A percentile compares a stretch with the other conserved stretches of the same genome.
These are phyloP conservation scores for Trypoxylon attenuatum DNA, from an alignment of 2,888 invertebrate genomes.

Conservation along the genomic window DNA sequence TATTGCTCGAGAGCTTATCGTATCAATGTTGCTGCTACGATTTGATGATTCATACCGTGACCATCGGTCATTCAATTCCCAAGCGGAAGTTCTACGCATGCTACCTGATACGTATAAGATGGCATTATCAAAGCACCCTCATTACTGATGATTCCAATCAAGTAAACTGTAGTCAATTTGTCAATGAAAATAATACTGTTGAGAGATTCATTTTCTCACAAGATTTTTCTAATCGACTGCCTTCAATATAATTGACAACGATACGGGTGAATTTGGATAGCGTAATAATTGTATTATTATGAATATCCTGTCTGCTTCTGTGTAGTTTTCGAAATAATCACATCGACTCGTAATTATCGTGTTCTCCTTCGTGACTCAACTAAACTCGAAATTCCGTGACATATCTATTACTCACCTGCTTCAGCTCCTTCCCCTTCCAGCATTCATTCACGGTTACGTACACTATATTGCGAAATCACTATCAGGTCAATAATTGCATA, in stretches of 20 bases:
- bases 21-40: constrained; percentile 7
- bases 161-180: not conserved
- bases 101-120: not conserved
- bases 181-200: not conserved
- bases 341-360: no score
- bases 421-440: not conserved
- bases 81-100: constrained; percentile 19
- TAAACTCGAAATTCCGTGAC: constrained; percentile 3
- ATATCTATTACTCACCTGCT: not conserved
- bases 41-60: constrained; percentile 27
- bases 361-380: not conserved
- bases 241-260: no score
- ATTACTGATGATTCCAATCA: not conserved
- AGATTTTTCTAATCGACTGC: no score
- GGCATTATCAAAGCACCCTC: not conserved
- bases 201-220: not conserved
- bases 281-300: no score
- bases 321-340: no score
- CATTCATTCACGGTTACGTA: not conserved
- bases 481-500: no score
- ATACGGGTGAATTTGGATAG: no score
- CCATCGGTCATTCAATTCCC: constrained; percentile 24
- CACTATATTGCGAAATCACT: no score
- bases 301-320: no score
- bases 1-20: not conserved